phyloP scores from a whole-genome alignment of 2,113 vertebrate genomes.

The Bombycilla garrulus region DNA sequence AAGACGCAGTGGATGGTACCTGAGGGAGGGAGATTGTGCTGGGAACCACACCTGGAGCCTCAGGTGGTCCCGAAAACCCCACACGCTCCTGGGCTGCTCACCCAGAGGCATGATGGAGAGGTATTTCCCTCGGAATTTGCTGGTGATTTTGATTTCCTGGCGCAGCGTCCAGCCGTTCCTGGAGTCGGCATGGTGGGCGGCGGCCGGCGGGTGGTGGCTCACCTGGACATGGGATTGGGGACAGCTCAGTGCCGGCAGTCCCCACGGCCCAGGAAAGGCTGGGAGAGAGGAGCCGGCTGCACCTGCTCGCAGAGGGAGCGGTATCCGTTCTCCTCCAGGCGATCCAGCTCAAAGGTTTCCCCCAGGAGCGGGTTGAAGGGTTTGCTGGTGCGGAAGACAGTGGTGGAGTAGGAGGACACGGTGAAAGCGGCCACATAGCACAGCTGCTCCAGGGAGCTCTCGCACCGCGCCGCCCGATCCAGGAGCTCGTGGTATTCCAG shows the following conservation, averaged over 20 bases:
- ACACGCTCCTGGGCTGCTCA: slow-evolving; percentile 33
- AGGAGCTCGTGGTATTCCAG: slow-evolving; percentile 93
- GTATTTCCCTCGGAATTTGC: slow-evolving; percentile 99
- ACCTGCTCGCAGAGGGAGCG: slow-evolving; percentile 96
- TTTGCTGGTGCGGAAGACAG: slow-evolving; percentile 93
- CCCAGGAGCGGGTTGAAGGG: slow-evolving; percentile 95
- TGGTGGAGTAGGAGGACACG: slow-evolving; percentile 95
- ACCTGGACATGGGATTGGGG: slow-evolving; percentile 74
- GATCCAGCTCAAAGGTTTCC: slow-evolving; percentile 95
- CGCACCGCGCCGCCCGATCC: slow-evolving; percentile 85
- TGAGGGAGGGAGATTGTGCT: not conserved
- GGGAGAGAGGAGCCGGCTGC: rapidly evolving
- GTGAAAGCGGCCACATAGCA: slow-evolving; percentile 96
- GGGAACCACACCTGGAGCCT: not conserved
- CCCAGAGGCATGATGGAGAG: slow-evolving; percentile 97
- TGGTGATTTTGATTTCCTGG: slow-evolving; percentile 94
- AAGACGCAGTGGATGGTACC: slow-evolving; percentile 96
- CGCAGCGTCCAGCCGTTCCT: slow-evolving; percentile 90
- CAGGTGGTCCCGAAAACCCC: rapidly evolving
- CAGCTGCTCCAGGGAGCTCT: slow-evolving; percentile 91
- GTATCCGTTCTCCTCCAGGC: slow-evolving; percentile 86
- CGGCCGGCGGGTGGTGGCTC: slow-evolving; percentile 94
- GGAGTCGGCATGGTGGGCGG: slow-evolving; percentile 90
- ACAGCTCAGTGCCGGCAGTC: rapidly evolving
- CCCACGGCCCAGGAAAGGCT: rapidly evolving